These are phyloP conservation scores for Bryconaethiops microstoma DNA, from an alignment of 2,797 vertebrate species.

Conservation along the genomic window DNA sequence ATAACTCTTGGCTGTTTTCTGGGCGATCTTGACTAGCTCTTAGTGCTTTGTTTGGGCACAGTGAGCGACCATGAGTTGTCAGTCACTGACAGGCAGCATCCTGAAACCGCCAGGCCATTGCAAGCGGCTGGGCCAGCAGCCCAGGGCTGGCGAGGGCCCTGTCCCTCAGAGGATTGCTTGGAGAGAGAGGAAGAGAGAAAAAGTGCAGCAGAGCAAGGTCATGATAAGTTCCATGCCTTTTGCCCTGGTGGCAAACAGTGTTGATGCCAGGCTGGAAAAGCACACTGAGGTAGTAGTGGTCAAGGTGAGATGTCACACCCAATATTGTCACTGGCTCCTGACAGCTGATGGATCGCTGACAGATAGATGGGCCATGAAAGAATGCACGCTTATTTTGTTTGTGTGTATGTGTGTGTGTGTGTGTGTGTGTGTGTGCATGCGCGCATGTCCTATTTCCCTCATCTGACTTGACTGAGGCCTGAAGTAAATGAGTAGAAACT, in stretches of 20 bases:
- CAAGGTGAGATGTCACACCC: conserved; percentile 66
- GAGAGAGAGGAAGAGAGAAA: conserved; percentile 20
- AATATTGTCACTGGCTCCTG: conserved; percentile 60
- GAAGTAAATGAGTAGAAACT: too few species aligned
- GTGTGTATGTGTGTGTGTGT: conserved; percentile 36
- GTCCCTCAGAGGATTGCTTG: conserved; percentile 25
- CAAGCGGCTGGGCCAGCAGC: conserved; percentile 31
- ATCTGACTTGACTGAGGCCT: conserved; percentile 20
- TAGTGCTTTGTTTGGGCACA: conserved; percentile 4
- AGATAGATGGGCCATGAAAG: conserved; percentile 47
- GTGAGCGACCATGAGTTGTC: conserved; percentile 32
- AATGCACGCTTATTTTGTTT: conserved; percentile 33
- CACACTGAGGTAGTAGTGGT: conserved; percentile 53
- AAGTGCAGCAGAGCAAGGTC: conserved; percentile 45
- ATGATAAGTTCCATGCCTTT: conserved; percentile 42
- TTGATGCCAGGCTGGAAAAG: conserved; percentile 54
- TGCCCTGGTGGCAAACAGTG: conserved; percentile 40
- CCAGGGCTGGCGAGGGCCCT: conserved; percentile 1
- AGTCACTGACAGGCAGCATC: conserved; percentile 48
- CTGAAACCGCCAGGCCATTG: conserved; percentile 47
- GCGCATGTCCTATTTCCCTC: not conserved
- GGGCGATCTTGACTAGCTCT: conserved; percentile 16
- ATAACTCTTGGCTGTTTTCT: not conserved
- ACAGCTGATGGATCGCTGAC: conserved; percentile 57
- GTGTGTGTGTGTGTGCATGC: not conserved